Conservation (phyloP, 2,797 vertebrate species). For the Enteromius paludinosus region DNA sequence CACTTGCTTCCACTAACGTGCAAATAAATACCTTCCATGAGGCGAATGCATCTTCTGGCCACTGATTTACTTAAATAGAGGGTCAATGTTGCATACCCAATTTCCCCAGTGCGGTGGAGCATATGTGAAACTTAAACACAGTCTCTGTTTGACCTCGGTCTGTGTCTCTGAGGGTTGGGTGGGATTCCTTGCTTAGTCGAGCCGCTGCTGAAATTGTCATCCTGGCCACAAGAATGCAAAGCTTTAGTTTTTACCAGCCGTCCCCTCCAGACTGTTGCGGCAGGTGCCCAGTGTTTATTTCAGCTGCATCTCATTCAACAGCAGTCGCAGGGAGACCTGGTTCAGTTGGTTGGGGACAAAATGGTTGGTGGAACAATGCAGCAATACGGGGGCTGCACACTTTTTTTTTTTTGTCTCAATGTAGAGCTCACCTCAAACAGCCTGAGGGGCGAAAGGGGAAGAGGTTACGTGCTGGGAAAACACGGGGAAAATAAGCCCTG, state of each 20-base stretch:
- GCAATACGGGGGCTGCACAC: background rate
- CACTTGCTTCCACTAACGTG: conserved; percentile 67
- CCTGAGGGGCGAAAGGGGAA: conserved; percentile 31
- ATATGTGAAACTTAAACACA: conserved; percentile 82
- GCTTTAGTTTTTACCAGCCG: conserved; percentile 68
- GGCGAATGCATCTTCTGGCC: conserved; percentile 70
- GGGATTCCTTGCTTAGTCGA: conserved; percentile 80
- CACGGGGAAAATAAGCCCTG: conserved; percentile 33
- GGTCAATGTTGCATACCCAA: conserved; percentile 81
- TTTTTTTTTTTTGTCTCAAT: conserved; percentile 30
- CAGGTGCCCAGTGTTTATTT: conserved; percentile 71
- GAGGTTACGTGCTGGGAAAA: conserved; percentile 20
- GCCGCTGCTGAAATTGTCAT: conserved; percentile 81
- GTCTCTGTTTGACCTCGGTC: conserved; percentile 73
- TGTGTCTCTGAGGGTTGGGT: conserved; percentile 75
- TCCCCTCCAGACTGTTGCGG: conserved; percentile 72
- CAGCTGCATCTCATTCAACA: background rate
- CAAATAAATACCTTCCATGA: conserved; percentile 75
- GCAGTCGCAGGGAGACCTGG: conserved; percentile 14
- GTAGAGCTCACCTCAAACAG: conserved; percentile 38
- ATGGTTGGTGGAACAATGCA: background rate
- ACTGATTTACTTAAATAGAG: conserved; percentile 81
- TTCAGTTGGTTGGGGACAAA: conserved; percentile 21
- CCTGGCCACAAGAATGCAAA: conserved; percentile 81
- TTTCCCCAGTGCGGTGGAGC: conserved; percentile 79